Evolutionary conservation across 2,797 vertebrate genomes (phyloP).

Genomic region (Neolamprologus multifasciatus): DNA sequence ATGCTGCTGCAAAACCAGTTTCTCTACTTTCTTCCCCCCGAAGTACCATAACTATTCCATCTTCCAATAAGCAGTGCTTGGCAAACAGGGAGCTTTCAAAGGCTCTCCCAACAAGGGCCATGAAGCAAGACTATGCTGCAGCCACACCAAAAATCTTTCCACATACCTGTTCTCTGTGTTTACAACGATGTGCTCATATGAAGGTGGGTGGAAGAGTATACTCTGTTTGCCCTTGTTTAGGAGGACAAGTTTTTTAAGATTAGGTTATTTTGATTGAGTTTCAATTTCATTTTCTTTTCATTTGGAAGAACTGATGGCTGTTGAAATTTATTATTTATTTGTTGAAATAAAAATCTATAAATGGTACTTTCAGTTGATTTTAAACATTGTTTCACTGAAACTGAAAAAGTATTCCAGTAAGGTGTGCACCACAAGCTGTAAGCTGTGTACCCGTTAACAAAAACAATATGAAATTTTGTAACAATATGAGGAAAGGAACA

Average conservation of each 20-base stretch:
- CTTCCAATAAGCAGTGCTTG: neutral
- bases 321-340: no score
- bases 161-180: conserved; percentile 97
- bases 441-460: neutral
- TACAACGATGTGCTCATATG: conserved; percentile 85
- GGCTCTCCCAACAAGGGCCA: conserved; percentile 80
- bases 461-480: neutral
- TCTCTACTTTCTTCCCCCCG: neutral
- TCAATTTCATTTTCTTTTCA: neutral
- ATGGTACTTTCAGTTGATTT: neutral
- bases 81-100: neutral
- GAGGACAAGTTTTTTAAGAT: neutral
- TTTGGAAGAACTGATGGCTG: neutral
- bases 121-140: conserved; percentile 76
- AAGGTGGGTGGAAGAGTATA: conserved; percentile 84
- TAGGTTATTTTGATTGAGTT: neutral
- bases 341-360: neutral
- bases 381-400: neutral
- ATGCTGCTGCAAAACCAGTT: neutral
- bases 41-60: neutral
- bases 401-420: neutral
- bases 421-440: neutral
- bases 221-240: neutral
- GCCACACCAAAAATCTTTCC: conserved; percentile 70
- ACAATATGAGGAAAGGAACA: neutral